Percentiles rank a stretch among this genome's conserved stretches.
Evolutionary conservation across 2,888 invertebrate genomes (phyloP).

Genomic region (Acanthococcus lagerstroemiae): DNA sequence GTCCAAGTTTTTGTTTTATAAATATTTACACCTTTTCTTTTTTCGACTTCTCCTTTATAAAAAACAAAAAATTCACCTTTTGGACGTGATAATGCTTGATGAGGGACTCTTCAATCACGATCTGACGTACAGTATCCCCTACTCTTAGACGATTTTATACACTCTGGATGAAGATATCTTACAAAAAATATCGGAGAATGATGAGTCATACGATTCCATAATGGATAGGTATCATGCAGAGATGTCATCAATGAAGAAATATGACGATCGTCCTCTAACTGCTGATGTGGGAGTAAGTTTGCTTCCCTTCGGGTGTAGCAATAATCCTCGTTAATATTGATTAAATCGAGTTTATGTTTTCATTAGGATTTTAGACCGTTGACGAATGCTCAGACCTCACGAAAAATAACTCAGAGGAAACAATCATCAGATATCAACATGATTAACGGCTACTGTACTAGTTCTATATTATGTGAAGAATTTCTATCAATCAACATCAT

Average conservation of each 20-base stretch:
- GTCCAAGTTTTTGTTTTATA: not conserved
- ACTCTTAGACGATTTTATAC: constrained; percentile 70
- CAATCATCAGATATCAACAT: constrained; percentile 21
- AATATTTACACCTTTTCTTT: not conserved
- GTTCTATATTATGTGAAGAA: constrained; percentile 36
- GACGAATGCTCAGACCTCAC: constrained; percentile 36
- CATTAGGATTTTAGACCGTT: constrained; percentile 38
- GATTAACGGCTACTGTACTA: constrained; percentile 32
- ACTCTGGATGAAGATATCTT: constrained; percentile 65
- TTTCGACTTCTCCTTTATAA: too few relatives aligned
- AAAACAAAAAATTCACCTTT: too few relatives aligned
- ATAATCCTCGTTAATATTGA: not conserved
- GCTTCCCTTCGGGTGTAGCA: too few relatives aligned
- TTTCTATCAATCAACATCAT: constrained; percentile 46
- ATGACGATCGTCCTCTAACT: constrained; percentile 50
- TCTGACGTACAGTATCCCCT: not conserved
- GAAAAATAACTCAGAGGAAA: not conserved
- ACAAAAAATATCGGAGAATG: constrained; percentile 49
- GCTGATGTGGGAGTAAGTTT: constrained; percentile 44
- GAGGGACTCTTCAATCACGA: too few relatives aligned
- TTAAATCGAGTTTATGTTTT: not conserved
- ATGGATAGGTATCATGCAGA: constrained; percentile 35
- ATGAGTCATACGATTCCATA: constrained; percentile 45
- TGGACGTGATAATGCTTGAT: too few relatives aligned
- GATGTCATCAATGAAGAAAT: constrained; percentile 29